Evolutionary conservation across 2,113 vertebrate species (phyloP).

Genomic region (Nansenia antarctica): DNA sequence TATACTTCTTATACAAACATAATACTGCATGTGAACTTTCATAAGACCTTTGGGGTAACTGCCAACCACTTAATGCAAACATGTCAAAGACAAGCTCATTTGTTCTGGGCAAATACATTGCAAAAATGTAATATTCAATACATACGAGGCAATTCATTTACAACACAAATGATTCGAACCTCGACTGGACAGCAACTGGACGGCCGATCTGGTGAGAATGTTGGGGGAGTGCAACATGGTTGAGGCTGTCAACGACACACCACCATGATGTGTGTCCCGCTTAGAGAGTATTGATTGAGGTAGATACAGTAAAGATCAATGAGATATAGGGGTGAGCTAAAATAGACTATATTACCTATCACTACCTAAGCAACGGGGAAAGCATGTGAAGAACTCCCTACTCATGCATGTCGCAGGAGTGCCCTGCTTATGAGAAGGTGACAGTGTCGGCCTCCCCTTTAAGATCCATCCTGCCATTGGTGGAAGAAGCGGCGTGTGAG

Average conservation of each 20-base stretch:
- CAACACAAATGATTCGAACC: too few relatives aligned
- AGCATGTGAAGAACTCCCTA: not conserved
- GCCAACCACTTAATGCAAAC: not conserved
- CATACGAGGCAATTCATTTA: not conserved
- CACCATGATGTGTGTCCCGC: slow-evolving; percentile 18
- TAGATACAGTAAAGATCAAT: not conserved
- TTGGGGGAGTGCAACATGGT: slow-evolving; percentile 56
- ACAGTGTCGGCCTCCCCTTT: slow-evolving; percentile 10
- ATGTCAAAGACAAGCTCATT: not conserved
- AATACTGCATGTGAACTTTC: not conserved
- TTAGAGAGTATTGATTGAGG: not conserved
- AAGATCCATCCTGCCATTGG: slow-evolving; percentile 12
- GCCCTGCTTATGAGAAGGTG: not conserved
- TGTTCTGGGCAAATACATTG: not conserved
- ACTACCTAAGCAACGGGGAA: too few relatives aligned
- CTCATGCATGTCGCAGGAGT: not conserved
- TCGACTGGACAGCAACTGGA: slow-evolving; percentile 46
- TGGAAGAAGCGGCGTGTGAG: not conserved
- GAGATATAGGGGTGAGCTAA: too few relatives aligned
- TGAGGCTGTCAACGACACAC: slow-evolving; percentile 40
- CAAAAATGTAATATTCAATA: not conserved
- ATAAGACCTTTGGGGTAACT: not conserved
- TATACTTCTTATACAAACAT: not conserved
- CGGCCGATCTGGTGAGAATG: slow-evolving; percentile 35
- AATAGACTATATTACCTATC: not conserved